Evolutionary conservation across 2,888 invertebrate genomes (phyloP).

Genomic region (Agrypnus murinus): DNA sequence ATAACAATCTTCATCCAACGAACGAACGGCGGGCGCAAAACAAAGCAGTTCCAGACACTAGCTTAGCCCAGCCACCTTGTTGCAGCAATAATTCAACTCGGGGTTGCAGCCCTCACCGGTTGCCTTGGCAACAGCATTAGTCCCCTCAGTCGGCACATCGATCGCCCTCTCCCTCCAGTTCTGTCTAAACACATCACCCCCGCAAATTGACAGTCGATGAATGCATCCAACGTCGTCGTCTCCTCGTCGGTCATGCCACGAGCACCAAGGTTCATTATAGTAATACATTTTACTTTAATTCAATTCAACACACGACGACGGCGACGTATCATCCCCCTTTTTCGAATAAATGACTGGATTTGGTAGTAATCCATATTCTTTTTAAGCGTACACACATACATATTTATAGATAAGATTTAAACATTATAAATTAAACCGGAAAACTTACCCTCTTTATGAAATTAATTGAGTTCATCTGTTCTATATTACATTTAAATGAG

Average conservation of each 20-base stretch:
- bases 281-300: too few relatives aligned
- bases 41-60: slow-evolving; percentile 59
- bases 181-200: slow-evolving; percentile 70
- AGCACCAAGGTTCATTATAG: not conserved
- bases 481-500: too few relatives aligned
- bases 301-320: too few relatives aligned
- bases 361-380: too few relatives aligned
- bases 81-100: slow-evolving; percentile 71
- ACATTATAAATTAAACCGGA: too few relatives aligned
- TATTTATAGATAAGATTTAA: too few relatives aligned
- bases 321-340: not conserved
- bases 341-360: not conserved
- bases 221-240: slow-evolving; percentile 49
- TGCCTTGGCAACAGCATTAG: slow-evolving; percentile 71
- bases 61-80: slow-evolving; percentile 65
- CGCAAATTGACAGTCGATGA: slow-evolving; percentile 68
- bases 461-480: too few relatives aligned
- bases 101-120: slow-evolving; percentile 73
- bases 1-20: slow-evolving; percentile 38
- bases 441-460: too few relatives aligned
- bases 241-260: slow-evolving; percentile 14
- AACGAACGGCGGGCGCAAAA: slow-evolving; percentile 52
- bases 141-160: slow-evolving; percentile 69
- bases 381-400: too few relatives aligned
- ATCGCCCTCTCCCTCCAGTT: slow-evolving; percentile 72